Evolutionary conservation across 1,140 invertebrate genomes (phyloP), one percentile per base, ranked within the genome.

Genomic region (Eurosta solidaginis): DNA sequence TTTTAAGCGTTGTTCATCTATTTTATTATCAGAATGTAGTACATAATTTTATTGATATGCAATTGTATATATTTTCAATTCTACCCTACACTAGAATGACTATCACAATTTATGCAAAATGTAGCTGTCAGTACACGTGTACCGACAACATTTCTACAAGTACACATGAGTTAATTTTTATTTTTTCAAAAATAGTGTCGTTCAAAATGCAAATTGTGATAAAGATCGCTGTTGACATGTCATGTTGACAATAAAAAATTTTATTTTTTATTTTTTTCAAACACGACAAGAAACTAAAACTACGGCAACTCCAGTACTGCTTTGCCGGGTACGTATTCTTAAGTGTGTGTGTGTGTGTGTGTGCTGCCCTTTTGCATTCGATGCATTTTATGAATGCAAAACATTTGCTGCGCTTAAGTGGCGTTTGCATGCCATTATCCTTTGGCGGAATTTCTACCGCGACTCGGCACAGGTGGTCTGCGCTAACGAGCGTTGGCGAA

Each of bases 81-180:
- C 2, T 17, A 1, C 45, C 17, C 27, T 29, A 29, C 54, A 33
- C 0, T 4, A 36, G 33, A 40, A 42, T 1, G n/a, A 40, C 20
- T 68, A 68, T 68, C 59, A 68, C 59, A 68, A 68, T 68, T 68
- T 68, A 68, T 68, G 59, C 59, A 68, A 68, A 68, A 68, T 68
- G 33, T 68, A 68, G 59, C 33, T 68, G 59, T 68, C 59, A 68
- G 59, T 68, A 68, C 59, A 68, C 59, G 59, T 68, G 59, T 68
- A 68, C 33, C 59, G 33, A 42, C 33, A 42, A 68, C 59, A 68
- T 40, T 20, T n/a, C n/a, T 68, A 68, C 59, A n/a, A 40, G 25
- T 20, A 42, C 59, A 14, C 29, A 59, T 59, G 14, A 29, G 54
- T 59, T 17, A n/a, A n/a, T n/a, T n/a, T n/a, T n/a, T n/a, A n/a